Evolutionary conservation across 53 echinoderm and acorn worm species (phyloP), one percentile per base, ranked within the genome.

Genomic region (Astropecten irregularis): DNA sequence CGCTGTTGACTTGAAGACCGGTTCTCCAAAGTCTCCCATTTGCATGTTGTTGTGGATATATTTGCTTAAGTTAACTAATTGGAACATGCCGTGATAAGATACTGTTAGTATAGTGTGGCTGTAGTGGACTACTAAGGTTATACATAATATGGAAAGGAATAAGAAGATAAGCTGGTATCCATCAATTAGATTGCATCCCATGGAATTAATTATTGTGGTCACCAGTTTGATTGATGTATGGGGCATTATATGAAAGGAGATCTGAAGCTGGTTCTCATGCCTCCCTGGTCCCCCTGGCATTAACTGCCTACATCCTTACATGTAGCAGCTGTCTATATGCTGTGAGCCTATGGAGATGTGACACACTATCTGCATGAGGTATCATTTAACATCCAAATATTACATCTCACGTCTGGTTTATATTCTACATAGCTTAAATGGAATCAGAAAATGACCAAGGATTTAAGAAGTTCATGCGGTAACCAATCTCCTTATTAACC

Each of bases 261-360:
- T 68, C 42, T 27, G 42, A 68, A 68, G 68, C 68, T 68, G 68
- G 42, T 68, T 68, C 68, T 68, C 68, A 68, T 68, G 68, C 68
- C 44, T 68, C 27, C 64, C 68, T 3, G 68, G 25, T 46, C 68
- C 68, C 68, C 46, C 13, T 40, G 68, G 68, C 68, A 68, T 68
- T 46, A 15, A 46, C 10, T 46, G 37, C 30, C 3, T 42, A 11
- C 42, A 42, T 42, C 42, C 6, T 11, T 6, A 42, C n/a, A n/a
- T n/a, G n/a, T n/a, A n/a, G n/a, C n/a, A n/a, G n/a, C n/a, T n/a
- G n/a, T n/a, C n/a, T n/a, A n/a, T n/a, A n/a, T n/a, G n/a, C n/a
- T n/a, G n/a, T n/a, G n/a, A n/a, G n/a, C n/a, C n/a, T n/a, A n/a
- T n/a, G n/a, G n/a, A 58, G n/a, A 58, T 2, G 14, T 30, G 59